Evolutionary conservation across 1,140 invertebrate species (phyloP).

Genomic region (Hydropsyche tenuis): DNA sequence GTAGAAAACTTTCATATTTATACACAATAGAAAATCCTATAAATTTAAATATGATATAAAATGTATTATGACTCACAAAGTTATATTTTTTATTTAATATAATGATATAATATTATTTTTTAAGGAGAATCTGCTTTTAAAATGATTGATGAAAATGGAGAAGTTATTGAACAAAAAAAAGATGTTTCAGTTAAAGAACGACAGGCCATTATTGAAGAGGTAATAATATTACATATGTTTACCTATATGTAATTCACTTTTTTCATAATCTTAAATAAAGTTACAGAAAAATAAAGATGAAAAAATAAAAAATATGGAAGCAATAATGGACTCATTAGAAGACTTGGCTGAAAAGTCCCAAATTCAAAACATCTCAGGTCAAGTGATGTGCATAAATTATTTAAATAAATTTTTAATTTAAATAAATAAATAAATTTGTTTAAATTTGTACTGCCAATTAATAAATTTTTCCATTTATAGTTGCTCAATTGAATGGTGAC

Average conservation of each 20-base stretch:
- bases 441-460: no score
- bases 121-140: constrained; percentile 18
- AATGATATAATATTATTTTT: constrained; percentile 23
- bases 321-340: constrained; percentile 39
- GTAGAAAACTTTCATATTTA: no score
- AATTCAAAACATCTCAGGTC: no score
- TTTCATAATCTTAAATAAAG: background rate
- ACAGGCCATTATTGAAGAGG: constrained; percentile 44
- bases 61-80: no score
- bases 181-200: constrained; percentile 40
- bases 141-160: constrained; percentile 24
- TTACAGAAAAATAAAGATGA: constrained; percentile 42
- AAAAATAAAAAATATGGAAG: constrained; percentile 43
- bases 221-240: constrained; percentile 2
- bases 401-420: no score
- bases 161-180: constrained; percentile 5
- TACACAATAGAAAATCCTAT: no score
- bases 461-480: no score
- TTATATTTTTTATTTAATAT: no score
- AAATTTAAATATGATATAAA: no score
- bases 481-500: background rate
- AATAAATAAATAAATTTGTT: no score
- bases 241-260: background rate
- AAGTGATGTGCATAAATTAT: no score
- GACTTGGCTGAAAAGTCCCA: constrained; percentile 44